phyloP scores from a whole-genome alignment of 1,140 invertebrate species.

The Acromyrmex heyeri region DNA sequence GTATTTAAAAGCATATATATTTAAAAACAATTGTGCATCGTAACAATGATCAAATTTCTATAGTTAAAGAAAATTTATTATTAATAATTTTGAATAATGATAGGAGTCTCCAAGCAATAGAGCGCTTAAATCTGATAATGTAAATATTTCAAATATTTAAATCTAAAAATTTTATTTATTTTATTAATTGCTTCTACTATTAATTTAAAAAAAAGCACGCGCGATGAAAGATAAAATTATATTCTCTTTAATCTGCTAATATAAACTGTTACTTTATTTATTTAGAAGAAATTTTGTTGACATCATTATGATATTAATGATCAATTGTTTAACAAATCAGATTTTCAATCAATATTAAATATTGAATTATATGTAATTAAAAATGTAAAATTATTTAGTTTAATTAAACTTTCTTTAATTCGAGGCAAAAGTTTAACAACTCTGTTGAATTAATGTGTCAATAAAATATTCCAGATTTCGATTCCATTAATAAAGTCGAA shows the following conservation, averaged over 20 bases:
- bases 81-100: constrained; percentile 6
- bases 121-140: background rate
- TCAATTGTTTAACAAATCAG: background rate
- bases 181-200: background rate
- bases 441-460: constrained; percentile 29
- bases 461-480: constrained; percentile 45
- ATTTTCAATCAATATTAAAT: background rate
- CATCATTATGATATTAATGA: background rate
- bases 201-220: background rate
- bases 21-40: background rate
- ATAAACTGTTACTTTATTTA: background rate
- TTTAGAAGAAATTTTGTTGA: background rate
- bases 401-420: constrained; percentile 21
- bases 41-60: background rate
- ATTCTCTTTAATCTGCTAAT: background rate
- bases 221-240: background rate
- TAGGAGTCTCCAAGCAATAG: background rate
- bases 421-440: constrained; percentile 1
- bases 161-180: background rate
- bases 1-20: background rate
- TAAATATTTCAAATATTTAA: background rate
- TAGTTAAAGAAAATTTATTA: background rate
- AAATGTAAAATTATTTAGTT: constrained; percentile 18
- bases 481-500: constrained; percentile 43
- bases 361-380: constrained; percentile 5